Evolutionary conservation across 2,113 vertebrate genomes (phyloP).

Genomic region (Sander lucioperca): DNA sequence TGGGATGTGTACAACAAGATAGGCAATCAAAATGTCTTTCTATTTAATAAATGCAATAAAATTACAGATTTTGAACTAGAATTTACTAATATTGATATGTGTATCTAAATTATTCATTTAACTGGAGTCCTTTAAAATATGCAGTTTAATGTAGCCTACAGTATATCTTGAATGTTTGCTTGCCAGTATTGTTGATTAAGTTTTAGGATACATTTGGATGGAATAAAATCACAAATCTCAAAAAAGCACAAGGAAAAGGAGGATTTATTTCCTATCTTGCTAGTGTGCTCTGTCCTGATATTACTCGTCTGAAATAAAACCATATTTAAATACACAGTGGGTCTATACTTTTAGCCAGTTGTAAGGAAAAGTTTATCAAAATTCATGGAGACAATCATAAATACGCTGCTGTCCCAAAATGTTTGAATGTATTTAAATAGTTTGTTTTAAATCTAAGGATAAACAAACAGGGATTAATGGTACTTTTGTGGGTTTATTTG

Average conservation of each 20-base stretch:
- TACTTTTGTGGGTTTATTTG: neutral
- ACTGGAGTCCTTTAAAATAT: constrained; percentile 1
- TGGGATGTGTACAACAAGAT: neutral
- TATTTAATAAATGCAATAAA: constrained; percentile 1
- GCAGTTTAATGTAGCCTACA: neutral
- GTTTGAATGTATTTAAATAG: neutral
- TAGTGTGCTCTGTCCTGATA: neutral
- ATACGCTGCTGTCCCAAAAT: neutral
- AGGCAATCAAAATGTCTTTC: constrained; percentile 2
- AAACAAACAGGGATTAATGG: neutral
- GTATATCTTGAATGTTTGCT: neutral
- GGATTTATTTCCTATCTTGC: neutral
- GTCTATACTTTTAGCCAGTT: neutral
- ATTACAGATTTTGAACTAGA: neutral
- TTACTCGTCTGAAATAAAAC: neutral
- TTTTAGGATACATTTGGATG: neutral
- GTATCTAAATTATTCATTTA: constrained; percentile 19
- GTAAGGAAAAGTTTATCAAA: neutral
- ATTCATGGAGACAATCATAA: neutral
- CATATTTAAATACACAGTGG: neutral
- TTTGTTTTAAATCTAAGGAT: too few relatives aligned
- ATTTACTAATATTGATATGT: constrained; percentile 2
- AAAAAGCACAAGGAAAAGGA: neutral
- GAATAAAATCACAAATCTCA: neutral
- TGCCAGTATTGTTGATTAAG: neutral